A percentile compares a stretch with the other conserved stretches of the same genome.
Evolutionary conservation across 2,888 invertebrate genomes (phyloP).

Genomic region (Drosophila antonietae): DNA sequence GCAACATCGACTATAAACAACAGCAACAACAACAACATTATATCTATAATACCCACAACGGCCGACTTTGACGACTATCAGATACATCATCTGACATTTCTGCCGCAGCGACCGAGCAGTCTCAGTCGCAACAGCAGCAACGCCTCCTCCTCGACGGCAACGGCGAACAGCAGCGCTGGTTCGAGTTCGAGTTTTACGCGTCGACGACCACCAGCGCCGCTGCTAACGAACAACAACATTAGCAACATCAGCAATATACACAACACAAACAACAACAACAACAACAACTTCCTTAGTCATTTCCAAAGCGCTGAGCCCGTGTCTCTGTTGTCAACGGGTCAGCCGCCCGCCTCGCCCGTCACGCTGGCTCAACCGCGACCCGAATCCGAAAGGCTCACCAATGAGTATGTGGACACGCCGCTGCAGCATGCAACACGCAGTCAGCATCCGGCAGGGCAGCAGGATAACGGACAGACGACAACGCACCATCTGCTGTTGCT

Average conservation of each 20-base stretch:
- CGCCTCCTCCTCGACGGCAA: slow-evolving; percentile 78
- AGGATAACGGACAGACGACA: slow-evolving; percentile 85
- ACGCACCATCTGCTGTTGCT: slow-evolving; percentile 86
- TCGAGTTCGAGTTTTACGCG: slow-evolving; percentile 83
- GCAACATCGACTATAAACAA: slow-evolving; percentile 45
- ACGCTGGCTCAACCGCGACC: slow-evolving; percentile 91
- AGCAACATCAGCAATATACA: slow-evolving; percentile 35
- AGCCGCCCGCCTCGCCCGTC: slow-evolving; percentile 84
- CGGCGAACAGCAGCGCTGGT: slow-evolving; percentile 72
- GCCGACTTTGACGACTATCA: slow-evolving; percentile 79
- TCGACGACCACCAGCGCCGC: slow-evolving; percentile 78
- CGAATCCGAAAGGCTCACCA: slow-evolving; percentile 93
- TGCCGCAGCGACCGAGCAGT: slow-evolving; percentile 80
- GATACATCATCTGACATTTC: slow-evolving; percentile 81
- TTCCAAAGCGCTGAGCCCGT: slow-evolving; percentile 83
- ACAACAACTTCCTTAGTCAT: slow-evolving; percentile 82
- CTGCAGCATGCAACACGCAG: slow-evolving; percentile 85
- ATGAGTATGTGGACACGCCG: slow-evolving; percentile 97
- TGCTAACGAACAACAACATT: slow-evolving; percentile 60
- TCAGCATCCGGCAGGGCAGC: slow-evolving; percentile 84
- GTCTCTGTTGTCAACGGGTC: slow-evolving; percentile 70
- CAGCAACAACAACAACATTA: slow-evolving; percentile 61
- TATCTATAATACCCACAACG: slow-evolving; percentile 69
- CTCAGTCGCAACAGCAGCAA: slow-evolving; percentile 82
- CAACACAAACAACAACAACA: slow-evolving; percentile 37